Evolutionary conservation across 2,113 vertebrate genomes (phyloP).

Genomic region (Gavia stellata): DNA sequence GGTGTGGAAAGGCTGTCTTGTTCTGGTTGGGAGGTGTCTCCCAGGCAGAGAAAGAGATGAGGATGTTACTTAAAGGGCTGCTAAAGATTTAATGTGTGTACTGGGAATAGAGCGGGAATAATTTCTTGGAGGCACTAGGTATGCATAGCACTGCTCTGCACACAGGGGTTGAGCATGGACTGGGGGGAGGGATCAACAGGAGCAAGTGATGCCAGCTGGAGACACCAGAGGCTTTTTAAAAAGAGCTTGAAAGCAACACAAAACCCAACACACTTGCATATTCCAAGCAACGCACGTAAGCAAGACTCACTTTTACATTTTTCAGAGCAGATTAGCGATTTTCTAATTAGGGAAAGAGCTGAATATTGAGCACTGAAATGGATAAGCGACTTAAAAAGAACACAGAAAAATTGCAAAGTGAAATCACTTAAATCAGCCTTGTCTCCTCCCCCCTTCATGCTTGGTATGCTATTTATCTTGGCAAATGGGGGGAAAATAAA

Average conservation of each 20-base stretch:
- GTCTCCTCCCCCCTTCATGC: slow-evolving; percentile 39
- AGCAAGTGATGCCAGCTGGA: slow-evolving; percentile 30
- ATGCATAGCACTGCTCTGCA: not conserved
- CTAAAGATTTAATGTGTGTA: not conserved
- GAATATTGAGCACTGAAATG: slow-evolving; percentile 67
- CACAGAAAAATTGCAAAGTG: slow-evolving; percentile 58
- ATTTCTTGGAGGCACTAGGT: not conserved
- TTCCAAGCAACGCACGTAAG: slow-evolving; percentile 56
- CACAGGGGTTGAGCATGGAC: not conserved
- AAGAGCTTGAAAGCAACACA: slow-evolving; percentile 18
- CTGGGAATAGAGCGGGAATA: not conserved
- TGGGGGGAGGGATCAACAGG: not conserved
- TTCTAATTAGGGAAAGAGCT: slow-evolving; percentile 66
- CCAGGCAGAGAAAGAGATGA: not conserved
- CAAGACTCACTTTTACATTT: slow-evolving; percentile 62
- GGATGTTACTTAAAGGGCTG: not conserved
- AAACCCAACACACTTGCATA: slow-evolving; percentile 10
- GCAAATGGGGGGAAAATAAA: slow-evolving; percentile 46
- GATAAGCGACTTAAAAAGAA: slow-evolving; percentile 67
- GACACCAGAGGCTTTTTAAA: slow-evolving; percentile 30
- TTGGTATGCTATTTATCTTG: slow-evolving; percentile 58
- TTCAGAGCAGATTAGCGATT: slow-evolving; percentile 66
- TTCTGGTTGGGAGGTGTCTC: not conserved
- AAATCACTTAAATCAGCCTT: slow-evolving; percentile 64
- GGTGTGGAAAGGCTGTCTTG: not conserved